These are phyloP conservation scores for Nasonia vitripennis DNA, from an alignment of 1,140 invertebrate species.

Conservation along the genomic window DNA sequence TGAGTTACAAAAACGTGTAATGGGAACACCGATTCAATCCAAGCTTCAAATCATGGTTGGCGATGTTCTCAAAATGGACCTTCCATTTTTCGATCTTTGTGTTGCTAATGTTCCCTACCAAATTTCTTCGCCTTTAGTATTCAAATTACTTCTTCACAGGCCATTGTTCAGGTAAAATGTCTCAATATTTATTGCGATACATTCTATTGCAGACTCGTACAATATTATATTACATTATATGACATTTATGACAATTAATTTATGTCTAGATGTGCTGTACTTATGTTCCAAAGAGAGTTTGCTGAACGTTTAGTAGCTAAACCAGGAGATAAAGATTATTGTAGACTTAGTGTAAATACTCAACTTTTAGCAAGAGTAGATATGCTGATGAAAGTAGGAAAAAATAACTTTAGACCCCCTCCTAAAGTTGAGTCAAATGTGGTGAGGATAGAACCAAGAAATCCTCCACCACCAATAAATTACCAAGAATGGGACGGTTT, in stretches of 20 bases:
- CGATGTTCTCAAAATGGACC: constrained; percentile 94
- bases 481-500: constrained; percentile 99
- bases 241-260: not conserved
- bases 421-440: constrained; percentile 99
- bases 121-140: constrained; percentile 98
- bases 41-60: constrained; percentile 96
- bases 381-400: constrained; percentile 98
- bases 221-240: not conserved
- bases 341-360: constrained; percentile 96
- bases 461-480: constrained; percentile 97
- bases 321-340: constrained; percentile 98
- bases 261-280: constrained; percentile 91
- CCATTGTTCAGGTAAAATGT: constrained; percentile 69
- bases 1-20: constrained; percentile 98
- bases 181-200: not conserved
- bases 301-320: constrained; percentile 97
- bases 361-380: constrained; percentile 96
- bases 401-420: constrained; percentile 98
- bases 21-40: constrained; percentile 88
- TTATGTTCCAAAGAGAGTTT: constrained; percentile 99
- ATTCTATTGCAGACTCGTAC: not conserved
- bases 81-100: constrained; percentile 99
- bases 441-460: constrained; percentile 97
- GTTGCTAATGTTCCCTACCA: constrained; percentile 99
- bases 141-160: constrained; percentile 96